Evolutionary conservation across 2,113 vertebrate species (phyloP).

Genomic region (Python bivittatus): DNA sequence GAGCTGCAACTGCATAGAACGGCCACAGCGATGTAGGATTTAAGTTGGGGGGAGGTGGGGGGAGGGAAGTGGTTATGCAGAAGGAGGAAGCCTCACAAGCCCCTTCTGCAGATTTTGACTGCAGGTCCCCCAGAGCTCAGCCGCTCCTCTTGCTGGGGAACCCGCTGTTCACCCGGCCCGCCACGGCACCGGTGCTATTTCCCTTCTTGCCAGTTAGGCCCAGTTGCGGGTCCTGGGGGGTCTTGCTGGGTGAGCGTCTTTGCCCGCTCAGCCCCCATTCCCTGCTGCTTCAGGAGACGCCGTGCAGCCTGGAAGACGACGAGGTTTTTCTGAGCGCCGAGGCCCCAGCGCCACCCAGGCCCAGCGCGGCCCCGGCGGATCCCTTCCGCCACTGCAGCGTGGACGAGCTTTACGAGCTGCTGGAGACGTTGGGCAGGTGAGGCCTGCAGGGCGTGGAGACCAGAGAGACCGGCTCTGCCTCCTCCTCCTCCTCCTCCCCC

Average conservation of each 20-base stretch:
- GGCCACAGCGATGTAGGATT: background rate
- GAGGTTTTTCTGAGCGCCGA: slow-evolving; percentile 15
- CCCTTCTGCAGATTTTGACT: background rate
- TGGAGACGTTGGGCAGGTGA: slow-evolving; percentile 82
- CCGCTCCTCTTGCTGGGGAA: background rate
- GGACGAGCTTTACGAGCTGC: slow-evolving; percentile 84
- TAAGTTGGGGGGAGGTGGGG: background rate
- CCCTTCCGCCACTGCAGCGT: slow-evolving; percentile 72
- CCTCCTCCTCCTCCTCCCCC: background rate
- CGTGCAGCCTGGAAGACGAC: background rate
- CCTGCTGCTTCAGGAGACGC: background rate
- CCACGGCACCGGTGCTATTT: too few relatives aligned
- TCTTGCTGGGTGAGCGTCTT: background rate
- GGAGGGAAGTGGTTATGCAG: background rate
- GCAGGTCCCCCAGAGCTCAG: background rate
- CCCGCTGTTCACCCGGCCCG: background rate
- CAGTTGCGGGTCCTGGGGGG: background rate
- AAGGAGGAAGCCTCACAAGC: background rate
- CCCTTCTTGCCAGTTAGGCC: background rate
- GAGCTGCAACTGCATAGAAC: background rate
- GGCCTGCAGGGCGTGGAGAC: background rate
- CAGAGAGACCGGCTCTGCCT: too few relatives aligned
- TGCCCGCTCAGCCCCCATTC: background rate
- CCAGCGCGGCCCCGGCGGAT: slow-evolving; percentile 58
- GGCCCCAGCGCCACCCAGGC: background rate